Base-by-base conservation (phyloP, 1,140 invertebrate genomes). In the Drosophila nasuta region DNA sequence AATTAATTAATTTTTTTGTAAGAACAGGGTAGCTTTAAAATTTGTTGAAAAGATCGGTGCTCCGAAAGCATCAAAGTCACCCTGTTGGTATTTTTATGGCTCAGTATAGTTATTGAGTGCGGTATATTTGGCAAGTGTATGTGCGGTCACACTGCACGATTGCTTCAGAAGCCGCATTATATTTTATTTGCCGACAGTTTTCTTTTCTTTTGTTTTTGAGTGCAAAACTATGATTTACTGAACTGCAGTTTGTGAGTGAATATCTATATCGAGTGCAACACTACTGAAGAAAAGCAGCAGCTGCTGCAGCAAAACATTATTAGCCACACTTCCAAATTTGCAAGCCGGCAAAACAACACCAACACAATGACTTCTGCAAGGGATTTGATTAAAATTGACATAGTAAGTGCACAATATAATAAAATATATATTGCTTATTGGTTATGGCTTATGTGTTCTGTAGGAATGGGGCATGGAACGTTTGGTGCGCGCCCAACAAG, bases 381-480 rank as follows among this genome's bases (percentile, higher is more conserved):
- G 13, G 92, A 92, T 65, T 63, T 92, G 20, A 92, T 92, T 3
- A 92, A 92, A 79, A 91, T 92, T 54, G 92, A 92, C 57, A 92
- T 92, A 79, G 92, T 92, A 80, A 89, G 92, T 88, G 5, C 0
- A 6, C 10, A 20, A 28, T 10, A 20, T 0, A 59, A 10, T 33
- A 8, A 25, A 25, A 25, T 33, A 38, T 33, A 38, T 8, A 49
- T 38, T 38, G 35, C 35, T 38, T 10, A 38, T 33, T 33, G 30
- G 5, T 33, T 33, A 2, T 33, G 5, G 6, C 20, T 25, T 25
- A 38, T 38, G 8, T 8, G 7, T 8, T 3, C 2, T 7, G 7
- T 8, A 97, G 96, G 96, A 97, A 92, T 97, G 96, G 96, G 96
- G 96, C 1, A 97, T 96, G 91, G 96, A 97, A 80, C 96, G 97